These are phyloP conservation scores for Xanthorhoe designata DNA, from an alignment of 2,888 invertebrate genomes.

Conservation along the genomic window DNA sequence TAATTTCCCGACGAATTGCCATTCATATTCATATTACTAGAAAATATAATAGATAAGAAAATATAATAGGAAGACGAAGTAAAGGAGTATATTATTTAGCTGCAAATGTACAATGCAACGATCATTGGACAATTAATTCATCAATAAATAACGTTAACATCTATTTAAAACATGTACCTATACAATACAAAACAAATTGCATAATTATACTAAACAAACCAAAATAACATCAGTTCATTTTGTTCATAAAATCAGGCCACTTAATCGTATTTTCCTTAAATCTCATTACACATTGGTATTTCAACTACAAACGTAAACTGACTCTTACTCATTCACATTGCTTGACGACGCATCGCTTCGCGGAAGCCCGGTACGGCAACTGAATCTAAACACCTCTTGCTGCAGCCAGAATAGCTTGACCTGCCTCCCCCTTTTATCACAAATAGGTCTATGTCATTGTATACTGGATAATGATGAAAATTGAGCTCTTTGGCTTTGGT, in stretches of 20 bases:
- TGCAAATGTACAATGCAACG: too few species aligned
- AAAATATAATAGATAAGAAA: too few species aligned
- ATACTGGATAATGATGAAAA: background rate
- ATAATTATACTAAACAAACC: too few species aligned
- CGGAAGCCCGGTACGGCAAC: constrained; percentile 75
- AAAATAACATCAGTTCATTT: too few species aligned
- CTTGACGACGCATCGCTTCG: constrained; percentile 67
- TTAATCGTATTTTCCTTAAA: constrained; percentile 17
- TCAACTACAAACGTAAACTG: constrained; percentile 44
- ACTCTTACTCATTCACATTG: constrained; percentile 52
- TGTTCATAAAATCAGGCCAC: background rate
- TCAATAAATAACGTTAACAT: too few species aligned
- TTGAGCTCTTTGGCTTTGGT: background rate
- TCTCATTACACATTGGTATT: constrained; percentile 52
- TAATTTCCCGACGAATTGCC: too few species aligned
- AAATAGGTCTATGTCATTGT: background rate
- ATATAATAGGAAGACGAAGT: too few species aligned
- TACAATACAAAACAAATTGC: too few species aligned
- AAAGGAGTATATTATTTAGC: too few species aligned
- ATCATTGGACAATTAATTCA: too few species aligned
- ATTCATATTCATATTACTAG: too few species aligned
- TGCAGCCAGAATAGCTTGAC: constrained; percentile 47
- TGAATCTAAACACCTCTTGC: constrained; percentile 80
- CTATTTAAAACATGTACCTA: too few species aligned
- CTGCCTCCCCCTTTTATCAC: constrained; percentile 41